phyloP scores from a whole-genome alignment of 1,140 invertebrate species.

The Tetraneura akinire region DNA sequence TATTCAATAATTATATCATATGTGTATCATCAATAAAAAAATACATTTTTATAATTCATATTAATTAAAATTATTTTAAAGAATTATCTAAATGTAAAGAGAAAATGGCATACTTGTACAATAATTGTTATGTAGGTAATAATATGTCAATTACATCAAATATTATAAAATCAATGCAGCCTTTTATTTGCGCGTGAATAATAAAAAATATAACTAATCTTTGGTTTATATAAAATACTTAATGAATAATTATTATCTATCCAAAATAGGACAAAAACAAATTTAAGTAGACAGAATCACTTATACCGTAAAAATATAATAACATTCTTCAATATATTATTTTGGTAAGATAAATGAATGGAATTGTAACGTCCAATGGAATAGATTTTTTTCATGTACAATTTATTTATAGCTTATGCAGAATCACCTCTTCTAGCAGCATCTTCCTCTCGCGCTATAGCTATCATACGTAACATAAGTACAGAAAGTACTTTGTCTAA shows the following conservation, averaged over 20 bases:
- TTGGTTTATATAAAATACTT: slow-evolving; percentile 49
- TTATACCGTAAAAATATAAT: slow-evolving; percentile 35
- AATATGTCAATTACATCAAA: slow-evolving; percentile 14
- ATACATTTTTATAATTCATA: slow-evolving; percentile 22
- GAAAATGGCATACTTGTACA: background rate
- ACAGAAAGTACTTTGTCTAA: slow-evolving; percentile 81
- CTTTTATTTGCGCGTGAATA: slow-evolving; percentile 48
- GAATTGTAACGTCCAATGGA: background rate
- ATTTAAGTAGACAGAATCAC: slow-evolving; percentile 41
- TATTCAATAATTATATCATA: slow-evolving; percentile 9
- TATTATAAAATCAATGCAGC: slow-evolving; percentile 39
- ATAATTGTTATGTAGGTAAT: slow-evolving; percentile 19
- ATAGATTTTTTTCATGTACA: background rate
- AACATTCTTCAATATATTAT: background rate
- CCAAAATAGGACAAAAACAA: background rate
- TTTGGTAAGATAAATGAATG: slow-evolving; percentile 24
- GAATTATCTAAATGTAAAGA: slow-evolving; percentile 19
- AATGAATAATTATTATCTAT: slow-evolving; percentile 1
- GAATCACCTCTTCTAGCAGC: background rate
- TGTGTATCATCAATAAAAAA: slow-evolving; percentile 9
- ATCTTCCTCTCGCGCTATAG: slow-evolving; percentile 54
- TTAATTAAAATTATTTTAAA: background rate
- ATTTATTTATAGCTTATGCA: background rate
- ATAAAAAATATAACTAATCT: slow-evolving; percentile 51
- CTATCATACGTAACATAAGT: slow-evolving; percentile 69